phyloP scores from a whole-genome alignment of 1,140 invertebrate genomes.

The Leptinotarsa undecemlineata region DNA sequence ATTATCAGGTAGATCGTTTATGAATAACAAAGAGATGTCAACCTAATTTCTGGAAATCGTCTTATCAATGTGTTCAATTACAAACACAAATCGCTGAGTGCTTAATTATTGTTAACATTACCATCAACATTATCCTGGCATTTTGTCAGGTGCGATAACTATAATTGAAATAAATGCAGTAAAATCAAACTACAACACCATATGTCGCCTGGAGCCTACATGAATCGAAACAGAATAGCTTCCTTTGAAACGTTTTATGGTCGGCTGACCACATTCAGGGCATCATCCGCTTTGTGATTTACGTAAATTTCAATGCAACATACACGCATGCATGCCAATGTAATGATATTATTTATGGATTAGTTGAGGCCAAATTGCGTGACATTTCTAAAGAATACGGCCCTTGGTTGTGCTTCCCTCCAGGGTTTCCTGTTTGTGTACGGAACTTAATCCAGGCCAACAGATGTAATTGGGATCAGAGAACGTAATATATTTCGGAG shows the following conservation, averaged over 20 bases:
- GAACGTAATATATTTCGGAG: too few species aligned
- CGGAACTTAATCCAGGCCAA: too few species aligned
- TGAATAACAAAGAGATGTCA: too few species aligned
- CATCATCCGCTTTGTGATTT: slow-evolving; percentile 5
- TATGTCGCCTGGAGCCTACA: background rate
- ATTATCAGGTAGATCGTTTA: too few species aligned
- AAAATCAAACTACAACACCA: background rate
- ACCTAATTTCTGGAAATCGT: too few species aligned
- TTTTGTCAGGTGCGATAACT: too few species aligned
- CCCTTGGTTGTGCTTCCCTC: background rate
- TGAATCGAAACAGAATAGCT: background rate
- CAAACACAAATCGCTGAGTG: too few species aligned
- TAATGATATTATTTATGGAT: slow-evolving; percentile 3
- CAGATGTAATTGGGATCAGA: too few species aligned
- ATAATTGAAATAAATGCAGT: background rate
- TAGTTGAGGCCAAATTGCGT: background rate
- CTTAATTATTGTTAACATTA: too few species aligned
- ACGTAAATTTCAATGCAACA: background rate
- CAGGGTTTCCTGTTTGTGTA: background rate
- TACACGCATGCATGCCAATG: background rate
- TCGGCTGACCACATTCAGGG: background rate
- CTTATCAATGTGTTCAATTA: too few species aligned
- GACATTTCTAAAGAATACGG: background rate
- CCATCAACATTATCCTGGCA: too few species aligned
- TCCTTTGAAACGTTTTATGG: background rate